Evolutionary conservation across 1,140 invertebrate genomes (phyloP), one percentile per base, ranked within the genome.

Genomic region (Aphelenchoides besseyi): DNA sequence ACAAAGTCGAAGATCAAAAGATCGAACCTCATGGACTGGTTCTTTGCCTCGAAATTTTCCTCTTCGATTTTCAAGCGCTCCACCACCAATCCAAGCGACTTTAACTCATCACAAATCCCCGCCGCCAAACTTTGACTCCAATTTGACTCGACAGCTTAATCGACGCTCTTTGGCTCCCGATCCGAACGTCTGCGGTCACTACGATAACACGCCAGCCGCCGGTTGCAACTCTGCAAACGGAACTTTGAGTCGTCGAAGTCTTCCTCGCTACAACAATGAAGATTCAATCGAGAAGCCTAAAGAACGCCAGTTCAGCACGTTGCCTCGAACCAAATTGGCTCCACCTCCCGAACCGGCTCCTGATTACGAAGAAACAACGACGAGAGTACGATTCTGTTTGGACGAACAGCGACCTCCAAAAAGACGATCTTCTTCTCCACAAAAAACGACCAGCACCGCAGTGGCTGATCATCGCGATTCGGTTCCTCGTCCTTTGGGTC

Each of bases 211-310:
- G 16, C 55, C 55, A 33, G 5, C 18, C 5, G 55, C 5, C 5
- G 55, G 18, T 23, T 59, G 55, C 55, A 23, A 23, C 18, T 41
- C 37, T 41, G n/a, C 5, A 41, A 8, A 41, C 37, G 37, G 5
- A 28, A 68, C 16, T 23, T 12, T 68, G 3, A 70, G 59, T 68
- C 53, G 66, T 69, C 3, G 18, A 64, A 69, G 12, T 9, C 59
- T 32, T 5, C 18, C 53, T 68, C 30, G 61, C 29, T 68, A 68
- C 26, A 68, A n/a, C 66, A 8, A 64, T 18, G 3, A 68, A 68
- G 5, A 70, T 5, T 3, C 32, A 23, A 72, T 53, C n/a, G 29
- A 23, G 8, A 74, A 61, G 9, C 5, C 26, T 29, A 5, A 59
- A 59, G 18, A 41, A 5, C 55, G 18, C 5, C 5, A 59, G 55